These are phyloP conservation scores for Acestrorhynchus altus DNA, from an alignment of 2,797 vertebrate species.

Conservation along the genomic window DNA sequence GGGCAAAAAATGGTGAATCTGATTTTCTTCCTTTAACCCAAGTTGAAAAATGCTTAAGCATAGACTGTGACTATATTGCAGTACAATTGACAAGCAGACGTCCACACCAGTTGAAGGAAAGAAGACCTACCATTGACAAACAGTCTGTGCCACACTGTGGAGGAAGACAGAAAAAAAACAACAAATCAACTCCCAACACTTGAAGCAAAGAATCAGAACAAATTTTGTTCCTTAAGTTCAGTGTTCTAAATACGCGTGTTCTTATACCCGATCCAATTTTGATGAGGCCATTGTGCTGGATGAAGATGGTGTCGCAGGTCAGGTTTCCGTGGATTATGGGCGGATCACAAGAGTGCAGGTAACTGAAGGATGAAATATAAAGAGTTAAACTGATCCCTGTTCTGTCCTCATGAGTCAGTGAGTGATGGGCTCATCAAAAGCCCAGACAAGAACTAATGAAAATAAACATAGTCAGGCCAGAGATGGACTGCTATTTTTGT, in stretches of 20 bases:
- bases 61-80: not conserved
- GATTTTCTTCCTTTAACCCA: not conserved
- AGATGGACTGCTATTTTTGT: too few species aligned
- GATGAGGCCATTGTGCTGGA: constrained; percentile 98
- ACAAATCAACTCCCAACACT: not conserved
- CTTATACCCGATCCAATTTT: constrained; percentile 95
- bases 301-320: constrained; percentile 99
- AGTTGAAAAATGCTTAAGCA: not conserved
- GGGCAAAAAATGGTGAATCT: not conserved
- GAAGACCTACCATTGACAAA: constrained; percentile 59
- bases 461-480: too few species aligned
- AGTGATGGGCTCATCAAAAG: too few species aligned
- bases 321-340: constrained; percentile 98
- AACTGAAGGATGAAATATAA: constrained; percentile 74
- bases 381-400: too few species aligned
- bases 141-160: constrained; percentile 59
- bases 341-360: constrained; percentile 96
- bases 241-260: not conserved
- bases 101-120: not conserved
- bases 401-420: too few species aligned
- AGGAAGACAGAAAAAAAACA: constrained; percentile 17
- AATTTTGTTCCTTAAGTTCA: not conserved
- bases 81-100: not conserved
- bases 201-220: not conserved
- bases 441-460: too few species aligned